Percentiles rank a stretch among this genome's conserved stretches.
Conservation (phyloP, 2,113 vertebrate species). For the Pelvicachromis taeniatus region DNA sequence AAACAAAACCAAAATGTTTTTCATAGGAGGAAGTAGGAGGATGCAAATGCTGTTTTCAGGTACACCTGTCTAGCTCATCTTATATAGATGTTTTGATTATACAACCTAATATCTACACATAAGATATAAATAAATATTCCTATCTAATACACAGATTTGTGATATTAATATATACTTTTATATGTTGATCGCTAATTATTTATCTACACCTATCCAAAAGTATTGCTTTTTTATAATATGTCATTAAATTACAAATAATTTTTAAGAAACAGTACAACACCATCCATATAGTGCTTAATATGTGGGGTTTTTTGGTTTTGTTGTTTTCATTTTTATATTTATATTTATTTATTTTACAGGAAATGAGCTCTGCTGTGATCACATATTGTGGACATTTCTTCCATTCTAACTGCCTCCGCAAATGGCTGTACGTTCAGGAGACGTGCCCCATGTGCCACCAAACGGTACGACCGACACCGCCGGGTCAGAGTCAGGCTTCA, state of each 20-base stretch:
- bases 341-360: constrained; percentile 52
- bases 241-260: no score
- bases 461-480: constrained; percentile 45
- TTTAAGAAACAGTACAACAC: no score
- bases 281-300: no score
- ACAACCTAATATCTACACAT: not conserved
- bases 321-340: not conserved
- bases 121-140: not conserved
- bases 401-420: constrained; percentile 80
- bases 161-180: not conserved
- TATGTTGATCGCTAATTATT: no score
- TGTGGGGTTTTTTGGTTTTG: no score
- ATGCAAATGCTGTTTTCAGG: not conserved
- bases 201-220: no score
- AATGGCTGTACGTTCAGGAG: constrained; percentile 86
- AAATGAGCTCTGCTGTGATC: constrained; percentile 80
- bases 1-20: not conserved
- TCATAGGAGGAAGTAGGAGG: not conserved
- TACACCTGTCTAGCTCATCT: not conserved
- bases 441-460: constrained; percentile 86
- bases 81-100: not conserved
- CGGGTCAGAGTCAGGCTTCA: not conserved
- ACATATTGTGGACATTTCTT: constrained; percentile 83
- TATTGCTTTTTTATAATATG: no score
- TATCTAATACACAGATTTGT: not conserved